phyloP scores from a whole-genome alignment of 2,113 vertebrate genomes.

The Pantherophis guttatus region DNA sequence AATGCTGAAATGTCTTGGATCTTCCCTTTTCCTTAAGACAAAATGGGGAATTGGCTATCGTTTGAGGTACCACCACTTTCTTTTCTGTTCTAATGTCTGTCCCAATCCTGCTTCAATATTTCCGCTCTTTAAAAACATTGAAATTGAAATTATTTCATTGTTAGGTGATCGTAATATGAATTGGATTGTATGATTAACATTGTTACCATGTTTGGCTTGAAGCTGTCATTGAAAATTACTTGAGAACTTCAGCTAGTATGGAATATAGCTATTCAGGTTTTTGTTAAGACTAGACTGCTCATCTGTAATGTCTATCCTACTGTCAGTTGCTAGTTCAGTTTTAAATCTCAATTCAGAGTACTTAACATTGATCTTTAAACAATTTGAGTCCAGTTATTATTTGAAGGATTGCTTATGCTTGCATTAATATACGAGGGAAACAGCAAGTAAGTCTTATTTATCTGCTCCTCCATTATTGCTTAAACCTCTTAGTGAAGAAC shows the following conservation, averaged over 20 bases:
- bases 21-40: constrained; percentile 94
- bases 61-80: constrained; percentile 74
- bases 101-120: background rate
- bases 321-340: background rate
- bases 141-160: background rate
- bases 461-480: background rate
- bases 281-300: background rate
- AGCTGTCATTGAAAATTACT: background rate
- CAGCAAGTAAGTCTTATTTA: background rate
- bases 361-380: background rate
- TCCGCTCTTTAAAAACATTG: background rate
- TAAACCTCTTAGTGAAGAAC: background rate
- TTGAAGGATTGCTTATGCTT: background rate
- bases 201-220: background rate
- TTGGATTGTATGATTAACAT: background rate
- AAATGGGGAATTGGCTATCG: constrained; percentile 97
- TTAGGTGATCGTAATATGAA: fast-evolving
- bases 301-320: background rate
- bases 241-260: background rate
- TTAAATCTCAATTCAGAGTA: background rate
- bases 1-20: constrained; percentile 90
- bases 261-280: background rate
- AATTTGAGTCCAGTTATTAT: background rate
- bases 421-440: background rate
- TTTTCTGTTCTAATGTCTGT: background rate